Evolutionary conservation across 2,113 vertebrate genomes (phyloP).

Genomic region (Myocastor coypus): DNA sequence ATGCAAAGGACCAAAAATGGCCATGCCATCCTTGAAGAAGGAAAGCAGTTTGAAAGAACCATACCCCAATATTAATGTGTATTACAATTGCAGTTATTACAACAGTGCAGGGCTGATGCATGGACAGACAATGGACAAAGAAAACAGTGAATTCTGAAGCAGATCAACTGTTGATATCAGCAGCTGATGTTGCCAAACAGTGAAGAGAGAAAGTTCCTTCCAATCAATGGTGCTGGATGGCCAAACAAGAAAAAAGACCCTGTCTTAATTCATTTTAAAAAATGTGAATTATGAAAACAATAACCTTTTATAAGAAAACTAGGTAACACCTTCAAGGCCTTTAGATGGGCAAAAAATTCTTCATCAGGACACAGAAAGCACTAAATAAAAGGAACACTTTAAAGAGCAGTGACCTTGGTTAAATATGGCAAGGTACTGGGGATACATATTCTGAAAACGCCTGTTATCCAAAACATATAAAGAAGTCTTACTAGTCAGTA

Average conservation of each 20-base stretch:
- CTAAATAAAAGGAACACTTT: not conserved
- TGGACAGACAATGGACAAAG: not conserved
- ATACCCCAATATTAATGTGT: fast-evolving
- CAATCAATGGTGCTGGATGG: not conserved
- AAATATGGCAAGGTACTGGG: not conserved
- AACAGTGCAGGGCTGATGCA: not conserved
- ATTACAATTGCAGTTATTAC: not conserved
- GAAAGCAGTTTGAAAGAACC: not conserved
- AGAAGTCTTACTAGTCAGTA: not conserved
- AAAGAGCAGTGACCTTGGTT: conserved; percentile 6
- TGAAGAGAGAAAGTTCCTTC: not conserved
- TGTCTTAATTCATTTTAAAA: not conserved
- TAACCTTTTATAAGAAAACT: not conserved
- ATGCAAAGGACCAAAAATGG: not conserved
- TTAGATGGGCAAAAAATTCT: conserved; percentile 17
- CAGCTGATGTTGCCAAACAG: not conserved
- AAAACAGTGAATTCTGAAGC: not conserved
- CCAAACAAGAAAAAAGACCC: not conserved
- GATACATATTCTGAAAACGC: not conserved
- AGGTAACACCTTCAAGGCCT: not conserved
- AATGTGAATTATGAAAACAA: conserved; percentile 30
- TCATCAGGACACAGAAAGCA: conserved; percentile 7
- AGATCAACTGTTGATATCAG: not conserved
- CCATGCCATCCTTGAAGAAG: not conserved
- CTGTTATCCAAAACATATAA: not conserved